Evolutionary conservation across 1,140 invertebrate genomes (phyloP), one percentile per base, ranked within the genome.

Genomic region (Coptotermes formosanus): DNA sequence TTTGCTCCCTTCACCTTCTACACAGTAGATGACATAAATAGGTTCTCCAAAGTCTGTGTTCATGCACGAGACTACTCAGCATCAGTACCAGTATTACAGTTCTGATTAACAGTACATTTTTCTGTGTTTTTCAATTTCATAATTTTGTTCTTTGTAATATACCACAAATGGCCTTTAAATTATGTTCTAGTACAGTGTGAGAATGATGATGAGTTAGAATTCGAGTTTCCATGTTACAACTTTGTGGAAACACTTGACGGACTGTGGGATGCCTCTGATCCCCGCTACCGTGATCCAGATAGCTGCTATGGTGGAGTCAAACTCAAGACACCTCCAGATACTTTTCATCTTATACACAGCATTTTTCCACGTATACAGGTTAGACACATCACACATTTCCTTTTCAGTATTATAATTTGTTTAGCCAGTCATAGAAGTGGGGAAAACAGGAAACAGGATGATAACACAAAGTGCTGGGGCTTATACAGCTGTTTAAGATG

Each of bases 151-250:
- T 55, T 55, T 4, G 19, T 16, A 55, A 55, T 55, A 21, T 21
- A 19, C 21, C 52, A 55, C 19, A 55, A 55, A 16, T 55, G 52
- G 14, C 14, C 52, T 55, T 21, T 75, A n/a, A 16, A 30, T n/a
- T 75, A 0, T 84, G 9, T 52, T 84, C 43, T 52, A 52, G 25
- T 84, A 14, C 87, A 95, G 92, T 96, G 94, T 90, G 95, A 96
- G 86, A 93, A 96, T 83, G 94, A 94, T 7, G 93, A 92, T 45
- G 94, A 94, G 89, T 92, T 95, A 43, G 95, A 96, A 90, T 97
- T 95, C 89, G 96, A 97, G 91, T 96, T 97, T 89, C 96, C 96
- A 2, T 94, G 95, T 88, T 94, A 96, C 88, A 97, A 96, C 90
- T 91, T 95, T 82, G 92, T 94, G 19, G 95, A 96, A 89, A 94